A percentile compares a stretch with the other conserved stretches of the same genome.
These are phyloP conservation scores for Itoplectis maculator DNA, from an alignment of 2,888 invertebrate genomes.

Conservation along the genomic window DNA sequence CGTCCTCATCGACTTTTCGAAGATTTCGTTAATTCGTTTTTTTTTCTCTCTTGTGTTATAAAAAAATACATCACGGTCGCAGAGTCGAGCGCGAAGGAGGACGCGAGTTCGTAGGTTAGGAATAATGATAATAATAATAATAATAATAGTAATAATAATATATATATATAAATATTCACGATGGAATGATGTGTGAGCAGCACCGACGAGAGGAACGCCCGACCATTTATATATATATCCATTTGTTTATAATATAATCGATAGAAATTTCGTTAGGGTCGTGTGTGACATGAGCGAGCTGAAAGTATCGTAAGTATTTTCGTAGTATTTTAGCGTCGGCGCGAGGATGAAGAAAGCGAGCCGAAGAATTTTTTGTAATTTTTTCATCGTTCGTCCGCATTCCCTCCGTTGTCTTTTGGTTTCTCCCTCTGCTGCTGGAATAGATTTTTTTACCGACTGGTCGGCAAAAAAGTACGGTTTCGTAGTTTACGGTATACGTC, in stretches of 20 bases:
- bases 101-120: constrained; percentile 55
- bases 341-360: constrained; percentile 44
- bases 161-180: constrained; percentile 31
- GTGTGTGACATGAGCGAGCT: constrained; percentile 25
- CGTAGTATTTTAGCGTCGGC: constrained; percentile 12
- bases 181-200: constrained; percentile 40
- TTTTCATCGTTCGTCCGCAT: constrained; percentile 42
- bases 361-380: constrained; percentile 43
- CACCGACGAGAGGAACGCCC: constrained; percentile 39
- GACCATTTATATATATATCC: constrained; percentile 23
- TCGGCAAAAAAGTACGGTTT: too few species aligned
- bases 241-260: constrained; percentile 13
- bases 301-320: constrained; percentile 31
- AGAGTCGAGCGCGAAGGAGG: constrained; percentile 45
- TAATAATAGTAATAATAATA: constrained; percentile 32
- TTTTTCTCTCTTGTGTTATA: constrained; percentile 46
- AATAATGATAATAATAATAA: constrained; percentile 31
- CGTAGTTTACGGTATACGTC: too few species aligned
- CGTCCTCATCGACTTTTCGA: constrained; percentile 19
- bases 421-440: too few species aligned
- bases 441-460: too few species aligned
- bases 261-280: constrained; percentile 34
- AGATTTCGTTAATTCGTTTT: constrained; percentile 7
- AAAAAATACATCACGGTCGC: constrained; percentile 65
- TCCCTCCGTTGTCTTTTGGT: neutral